These are phyloP conservation scores for Trachelipus rathkii DNA, from an alignment of 1,140 invertebrate species.

Conservation along the genomic window DNA sequence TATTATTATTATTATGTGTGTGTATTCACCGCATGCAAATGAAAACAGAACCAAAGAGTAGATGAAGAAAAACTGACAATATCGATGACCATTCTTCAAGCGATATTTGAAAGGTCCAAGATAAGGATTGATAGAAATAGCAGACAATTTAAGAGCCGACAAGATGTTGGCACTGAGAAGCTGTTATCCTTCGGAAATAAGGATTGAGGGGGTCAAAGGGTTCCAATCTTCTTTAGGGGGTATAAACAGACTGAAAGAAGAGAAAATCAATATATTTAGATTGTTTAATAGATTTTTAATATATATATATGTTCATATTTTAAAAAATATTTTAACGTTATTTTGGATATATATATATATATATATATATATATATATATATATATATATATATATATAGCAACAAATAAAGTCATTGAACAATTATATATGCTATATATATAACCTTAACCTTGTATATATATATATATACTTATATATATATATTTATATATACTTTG, in stretches of 20 bases:
- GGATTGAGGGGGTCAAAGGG: conserved; percentile 86
- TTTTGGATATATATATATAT: too few relatives aligned
- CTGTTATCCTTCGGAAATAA: conserved; percentile 91
- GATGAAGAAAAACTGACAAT: conserved; percentile 82
- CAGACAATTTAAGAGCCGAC: conserved; percentile 76
- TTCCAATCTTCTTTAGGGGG: conserved; percentile 82
- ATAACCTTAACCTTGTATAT: too few relatives aligned
- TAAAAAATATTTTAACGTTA: too few relatives aligned
- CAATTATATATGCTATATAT: too few relatives aligned
- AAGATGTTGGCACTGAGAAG: conserved; percentile 95
- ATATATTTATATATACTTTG: too few relatives aligned
- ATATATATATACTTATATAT: too few relatives aligned
- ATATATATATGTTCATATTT: too few relatives aligned
- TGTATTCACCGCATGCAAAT: conserved; percentile 69
- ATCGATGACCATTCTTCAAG: conserved; percentile 77
- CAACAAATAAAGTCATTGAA: too few relatives aligned
- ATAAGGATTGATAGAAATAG: conserved; percentile 85
- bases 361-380: too few relatives aligned
- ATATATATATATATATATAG: too few relatives aligned
- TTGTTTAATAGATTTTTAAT: too few relatives aligned
- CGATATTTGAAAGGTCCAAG: conserved; percentile 80
- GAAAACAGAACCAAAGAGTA: conserved; percentile 76
- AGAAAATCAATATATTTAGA: too few relatives aligned
- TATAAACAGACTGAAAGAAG: conserved; percentile 56
- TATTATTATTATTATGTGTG: background rate